These are phyloP conservation scores for Tapera naevia DNA, from an alignment of 2,797 vertebrate species.

Conservation along the genomic window DNA sequence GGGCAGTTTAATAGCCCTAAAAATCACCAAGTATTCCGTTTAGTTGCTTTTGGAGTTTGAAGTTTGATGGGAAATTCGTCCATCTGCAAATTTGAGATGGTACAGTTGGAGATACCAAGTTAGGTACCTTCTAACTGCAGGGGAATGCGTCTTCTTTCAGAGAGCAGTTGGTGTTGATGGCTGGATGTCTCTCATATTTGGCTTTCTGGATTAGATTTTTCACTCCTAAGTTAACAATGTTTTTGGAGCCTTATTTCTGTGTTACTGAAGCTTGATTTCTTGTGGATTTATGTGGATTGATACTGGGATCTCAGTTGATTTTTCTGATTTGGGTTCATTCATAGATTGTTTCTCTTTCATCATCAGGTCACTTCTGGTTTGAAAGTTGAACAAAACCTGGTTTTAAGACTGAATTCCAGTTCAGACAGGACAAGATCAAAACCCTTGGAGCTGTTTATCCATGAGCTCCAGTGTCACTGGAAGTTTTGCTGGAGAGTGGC, in stretches of 20 bases:
- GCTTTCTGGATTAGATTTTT: neutral
- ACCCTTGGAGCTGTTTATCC: fast-evolving
- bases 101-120: neutral
- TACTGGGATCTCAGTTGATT: neutral
- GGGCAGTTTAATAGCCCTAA: neutral
- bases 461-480: fast-evolving
- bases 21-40: neutral
- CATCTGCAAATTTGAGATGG: neutral
- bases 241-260: neutral
- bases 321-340: neutral
- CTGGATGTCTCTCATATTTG: fast-evolving
- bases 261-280: neutral
- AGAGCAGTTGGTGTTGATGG: neutral
- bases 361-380: neutral
- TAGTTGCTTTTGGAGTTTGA: neutral
- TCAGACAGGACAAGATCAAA: neutral
- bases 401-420: neutral
- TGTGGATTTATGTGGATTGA: neutral
- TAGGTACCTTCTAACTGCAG: neutral
- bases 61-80: neutral
- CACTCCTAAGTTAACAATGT: neutral
- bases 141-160: neutral
- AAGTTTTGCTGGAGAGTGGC: neutral
- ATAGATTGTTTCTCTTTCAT: neutral
- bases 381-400: neutral